Conservation (phyloP, 1,140 invertebrate genomes). For the Drosophila nikananu region DNA sequence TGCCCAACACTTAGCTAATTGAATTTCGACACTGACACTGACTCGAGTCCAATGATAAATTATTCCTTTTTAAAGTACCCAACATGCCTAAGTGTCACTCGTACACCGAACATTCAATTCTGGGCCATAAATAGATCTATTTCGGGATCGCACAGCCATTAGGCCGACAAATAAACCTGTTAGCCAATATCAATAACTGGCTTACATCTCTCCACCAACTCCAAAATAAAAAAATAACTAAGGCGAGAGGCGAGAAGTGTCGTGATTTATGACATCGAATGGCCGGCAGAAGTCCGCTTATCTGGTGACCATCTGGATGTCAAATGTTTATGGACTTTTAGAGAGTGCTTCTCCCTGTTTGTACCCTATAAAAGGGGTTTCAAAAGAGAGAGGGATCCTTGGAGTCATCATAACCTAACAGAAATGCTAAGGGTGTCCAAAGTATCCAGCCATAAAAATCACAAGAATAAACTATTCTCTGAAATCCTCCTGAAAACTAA, state of each 20-base stretch:
- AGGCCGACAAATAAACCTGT: slow-evolving; percentile 66
- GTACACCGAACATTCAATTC: background rate
- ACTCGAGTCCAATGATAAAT: slow-evolving; percentile 34
- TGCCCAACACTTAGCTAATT: slow-evolving; percentile 74
- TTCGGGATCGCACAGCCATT: slow-evolving; percentile 49
- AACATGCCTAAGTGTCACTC: background rate
- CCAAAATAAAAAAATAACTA: slow-evolving; percentile 9
- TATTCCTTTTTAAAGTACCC: slow-evolving; percentile 36
- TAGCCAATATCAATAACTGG: slow-evolving; percentile 73
- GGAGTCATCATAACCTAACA: background rate
- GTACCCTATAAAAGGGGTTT: slow-evolving; percentile 3
- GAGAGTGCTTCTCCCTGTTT: background rate
- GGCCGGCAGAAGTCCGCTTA: slow-evolving; percentile 55
- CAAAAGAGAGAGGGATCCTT: background rate
- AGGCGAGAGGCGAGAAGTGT: slow-evolving; percentile 22
- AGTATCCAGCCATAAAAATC: background rate
- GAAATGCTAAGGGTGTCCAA: background rate
- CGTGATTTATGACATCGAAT: slow-evolving; percentile 67
- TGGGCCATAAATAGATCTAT: slow-evolving; percentile 30
- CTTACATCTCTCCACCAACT: slow-evolving; percentile 48
- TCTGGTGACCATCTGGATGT: slow-evolving; percentile 74
- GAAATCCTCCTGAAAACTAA: background rate
- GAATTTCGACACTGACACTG: slow-evolving; percentile 56
- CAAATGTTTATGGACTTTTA: slow-evolving; percentile 57
- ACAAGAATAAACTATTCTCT: background rate